phyloP scores from a whole-genome alignment of 2,888 invertebrate genomes.

The Dioctria linearis region DNA sequence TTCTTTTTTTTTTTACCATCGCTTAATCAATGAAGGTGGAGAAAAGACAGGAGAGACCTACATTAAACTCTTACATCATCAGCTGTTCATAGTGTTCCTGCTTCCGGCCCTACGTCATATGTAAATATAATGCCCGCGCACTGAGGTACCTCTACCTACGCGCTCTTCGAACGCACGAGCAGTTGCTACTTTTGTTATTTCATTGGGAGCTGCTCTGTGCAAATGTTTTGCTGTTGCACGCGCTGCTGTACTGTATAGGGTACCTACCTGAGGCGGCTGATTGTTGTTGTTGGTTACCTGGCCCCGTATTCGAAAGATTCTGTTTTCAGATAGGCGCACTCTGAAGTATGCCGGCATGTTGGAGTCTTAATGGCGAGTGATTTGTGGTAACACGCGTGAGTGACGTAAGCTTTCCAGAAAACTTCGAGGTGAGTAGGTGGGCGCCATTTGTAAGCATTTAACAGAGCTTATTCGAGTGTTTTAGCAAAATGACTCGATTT shows the following conservation, averaged over 20 bases:
- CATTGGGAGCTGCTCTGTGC: constrained; percentile 5
- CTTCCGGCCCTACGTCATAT: constrained; percentile 52
- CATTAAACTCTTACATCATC: constrained; percentile 33
- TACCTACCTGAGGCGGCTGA: not conserved
- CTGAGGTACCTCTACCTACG: constrained; percentile 10
- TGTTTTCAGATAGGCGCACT: constrained; percentile 26
- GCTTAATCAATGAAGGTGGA: constrained; percentile 36
- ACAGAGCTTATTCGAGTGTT: constrained; percentile 21
- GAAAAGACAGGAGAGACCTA: constrained; percentile 26
- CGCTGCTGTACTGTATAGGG: not conserved
- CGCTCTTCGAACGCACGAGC: constrained; percentile 19
- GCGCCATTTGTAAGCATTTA: constrained; percentile 48
- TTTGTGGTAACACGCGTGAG: constrained; percentile 48
- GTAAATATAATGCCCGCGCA: constrained; percentile 38
- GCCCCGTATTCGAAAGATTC: constrained; percentile 8
- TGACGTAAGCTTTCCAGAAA: constrained; percentile 43
- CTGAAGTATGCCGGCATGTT: constrained; percentile 47
- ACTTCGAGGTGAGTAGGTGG: constrained; percentile 28
- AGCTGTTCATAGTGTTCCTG: constrained; percentile 23
- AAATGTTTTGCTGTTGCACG: not conserved
- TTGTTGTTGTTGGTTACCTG: constrained; percentile 6
- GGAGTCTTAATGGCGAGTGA: constrained; percentile 45
- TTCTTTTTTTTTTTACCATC: constrained; percentile 18
- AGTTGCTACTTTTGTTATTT: constrained; percentile 21
- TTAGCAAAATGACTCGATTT: not conserved